These are phyloP conservation scores for Nomada fucata DNA, from an alignment of 2,888 invertebrate genomes.

Conservation along the genomic window DNA sequence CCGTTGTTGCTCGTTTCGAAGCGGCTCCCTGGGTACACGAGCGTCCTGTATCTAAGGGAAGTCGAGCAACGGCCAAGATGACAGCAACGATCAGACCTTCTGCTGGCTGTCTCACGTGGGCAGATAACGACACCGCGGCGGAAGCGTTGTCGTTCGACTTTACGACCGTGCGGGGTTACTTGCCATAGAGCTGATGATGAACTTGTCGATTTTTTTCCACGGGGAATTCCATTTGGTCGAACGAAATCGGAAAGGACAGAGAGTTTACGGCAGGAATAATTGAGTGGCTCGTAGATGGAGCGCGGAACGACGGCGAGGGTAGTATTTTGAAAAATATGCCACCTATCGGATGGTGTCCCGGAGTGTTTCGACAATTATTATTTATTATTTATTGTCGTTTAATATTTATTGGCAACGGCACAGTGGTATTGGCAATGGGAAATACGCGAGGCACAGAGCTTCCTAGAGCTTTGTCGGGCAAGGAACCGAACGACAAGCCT, in stretches of 20 bases:
- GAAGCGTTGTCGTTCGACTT: conserved; percentile 30
- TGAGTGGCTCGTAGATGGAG: not conserved
- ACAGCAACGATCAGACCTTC: conserved; percentile 47
- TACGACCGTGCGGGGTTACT: conserved; percentile 11
- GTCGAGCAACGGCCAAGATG: conserved; percentile 37
- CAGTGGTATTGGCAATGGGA: too few species aligned
- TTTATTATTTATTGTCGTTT: too few species aligned
- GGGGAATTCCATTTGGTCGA: not conserved
- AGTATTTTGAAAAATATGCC: not conserved
- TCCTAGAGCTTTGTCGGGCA: conserved; percentile 6
- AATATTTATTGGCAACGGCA: too few species aligned
- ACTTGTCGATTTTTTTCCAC: not conserved
- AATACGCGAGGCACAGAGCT: too few species aligned
- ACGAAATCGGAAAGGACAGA: not conserved
- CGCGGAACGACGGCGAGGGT: conserved; percentile 45
- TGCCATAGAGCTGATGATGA: not conserved
- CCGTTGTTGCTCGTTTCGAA: conserved; percentile 15
- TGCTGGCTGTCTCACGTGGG: conserved; percentile 16
- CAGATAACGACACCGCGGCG: conserved; percentile 42
- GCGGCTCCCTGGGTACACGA: conserved; percentile 18
- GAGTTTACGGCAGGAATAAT: not conserved
- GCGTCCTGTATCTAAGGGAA: conserved; percentile 30
- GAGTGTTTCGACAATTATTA: too few species aligned
- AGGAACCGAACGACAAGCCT: conserved; percentile 51
- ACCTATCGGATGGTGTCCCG: too few species aligned